Base-by-base conservation (phyloP, 1,140 invertebrate species). In the Geopemphigus sp. region DNA sequence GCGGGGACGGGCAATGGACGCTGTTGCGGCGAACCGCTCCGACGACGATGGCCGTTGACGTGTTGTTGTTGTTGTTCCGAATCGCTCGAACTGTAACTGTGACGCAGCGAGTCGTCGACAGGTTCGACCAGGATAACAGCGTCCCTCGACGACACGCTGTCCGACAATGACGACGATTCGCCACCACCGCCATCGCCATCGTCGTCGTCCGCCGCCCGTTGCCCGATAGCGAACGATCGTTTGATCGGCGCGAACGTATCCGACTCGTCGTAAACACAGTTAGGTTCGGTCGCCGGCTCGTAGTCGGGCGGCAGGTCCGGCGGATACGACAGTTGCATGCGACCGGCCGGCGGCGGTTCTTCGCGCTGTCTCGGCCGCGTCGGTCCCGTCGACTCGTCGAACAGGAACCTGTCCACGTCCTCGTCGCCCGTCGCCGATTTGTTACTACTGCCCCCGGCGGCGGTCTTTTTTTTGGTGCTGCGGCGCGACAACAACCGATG, bases 401-500 rank as follows among this genome's bases (percentile, higher is more conserved):
- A 56, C 22, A 78, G 24, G 26, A 78, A 78, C 24, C 39, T 24
- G 17, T 81, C 82, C 39, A 57, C 22, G 3, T 70, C 66, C 1
- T 81, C 82, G 12, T 70, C 68, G 12, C 63, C 70, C n/a, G 53
- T 47, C 22, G 68, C 19, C 3, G 47, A 72, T 5, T 39, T 8
- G 32, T 39, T 39, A 39, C 8, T 39, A 39, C 3, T 8, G 47
- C 32, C 12, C 4, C 32, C 39, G 1, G 64, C 12, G 0, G 61
- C 15, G 39, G 82, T 81, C 81, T 89, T 89, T 84, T 90, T 90
- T 82, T 90, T 89, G 19, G 89, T 89, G 82, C 89, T 91, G 82
- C 89, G 88, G 70, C 90, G 87, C 12, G 89, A 85, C 45, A 91
- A 86, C 24, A 92, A 84, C 80, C 90, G 87, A 47, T 89, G 88